Conservation (phyloP, 1,140 invertebrate species). For the Orius laevigatus region DNA sequence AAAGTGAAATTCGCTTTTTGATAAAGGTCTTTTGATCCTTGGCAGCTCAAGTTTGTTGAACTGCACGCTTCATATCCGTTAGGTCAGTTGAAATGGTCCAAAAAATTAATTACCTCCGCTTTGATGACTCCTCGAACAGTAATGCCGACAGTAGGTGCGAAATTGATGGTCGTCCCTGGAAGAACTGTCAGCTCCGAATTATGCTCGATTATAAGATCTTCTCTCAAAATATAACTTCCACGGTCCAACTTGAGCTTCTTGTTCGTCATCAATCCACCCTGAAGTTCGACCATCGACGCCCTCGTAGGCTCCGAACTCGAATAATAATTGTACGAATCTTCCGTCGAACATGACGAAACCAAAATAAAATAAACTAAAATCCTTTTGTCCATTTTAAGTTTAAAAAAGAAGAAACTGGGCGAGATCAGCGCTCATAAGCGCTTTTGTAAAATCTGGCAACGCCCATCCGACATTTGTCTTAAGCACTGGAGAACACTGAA, state of each 20-base stretch:
- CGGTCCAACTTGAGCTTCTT: constrained; percentile 32
- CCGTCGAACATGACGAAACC: neutral
- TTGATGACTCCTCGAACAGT: constrained; percentile 72
- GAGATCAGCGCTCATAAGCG: neutral
- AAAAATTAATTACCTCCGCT: constrained; percentile 54
- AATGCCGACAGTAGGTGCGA: constrained; percentile 77
- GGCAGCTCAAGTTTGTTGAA: constrained; percentile 1
- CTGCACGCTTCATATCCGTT: constrained; percentile 1
- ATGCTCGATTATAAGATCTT: constrained; percentile 62
- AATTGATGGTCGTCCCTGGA: constrained; percentile 67
- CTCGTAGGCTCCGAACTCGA: neutral
- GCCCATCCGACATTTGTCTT: neutral
- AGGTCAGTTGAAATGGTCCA: neutral
- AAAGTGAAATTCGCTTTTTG: neutral
- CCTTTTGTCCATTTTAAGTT: too few species aligned
- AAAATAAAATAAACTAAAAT: neutral
- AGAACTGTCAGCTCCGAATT: constrained; percentile 62
- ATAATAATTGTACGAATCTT: neutral
- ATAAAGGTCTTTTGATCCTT: neutral
- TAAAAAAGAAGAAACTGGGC: too few species aligned
- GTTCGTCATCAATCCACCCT: constrained; percentile 39
- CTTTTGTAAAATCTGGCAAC: neutral
- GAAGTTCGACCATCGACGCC: constrained; percentile 29
- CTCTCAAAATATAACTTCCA: constrained; percentile 60
- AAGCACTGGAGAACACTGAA: neutral